Percentiles rank a stretch among this genome's conserved stretches.
phyloP scores from a whole-genome alignment of 2,797 vertebrate species.

The Microctenopoma steveboyesi region DNA sequence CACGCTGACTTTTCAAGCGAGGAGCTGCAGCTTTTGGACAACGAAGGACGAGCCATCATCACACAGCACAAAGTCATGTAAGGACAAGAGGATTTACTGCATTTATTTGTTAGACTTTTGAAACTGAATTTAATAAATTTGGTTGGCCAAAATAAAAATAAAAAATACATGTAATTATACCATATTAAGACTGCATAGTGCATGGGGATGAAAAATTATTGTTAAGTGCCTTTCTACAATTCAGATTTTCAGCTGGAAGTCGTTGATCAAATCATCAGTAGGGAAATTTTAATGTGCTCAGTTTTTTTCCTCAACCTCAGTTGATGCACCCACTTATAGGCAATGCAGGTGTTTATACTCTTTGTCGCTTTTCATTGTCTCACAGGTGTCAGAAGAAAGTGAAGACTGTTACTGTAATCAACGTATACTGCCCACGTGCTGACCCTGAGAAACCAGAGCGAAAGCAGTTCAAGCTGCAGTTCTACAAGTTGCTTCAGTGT shows the following conservation, averaged over 20 bases:
- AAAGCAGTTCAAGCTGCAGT: constrained; percentile 87
- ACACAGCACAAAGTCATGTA: constrained; percentile 88
- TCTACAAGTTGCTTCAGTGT: constrained; percentile 87
- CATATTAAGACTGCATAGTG: too few species aligned
- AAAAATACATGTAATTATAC: too few species aligned
- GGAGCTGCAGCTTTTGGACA: constrained; percentile 88
- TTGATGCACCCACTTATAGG: not conserved
- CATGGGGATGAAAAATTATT: too few species aligned
- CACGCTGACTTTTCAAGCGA: constrained; percentile 82
- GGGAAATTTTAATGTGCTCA: too few species aligned
- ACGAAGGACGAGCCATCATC: constrained; percentile 88
- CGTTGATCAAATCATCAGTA: too few species aligned
- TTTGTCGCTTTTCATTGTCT: not conserved
- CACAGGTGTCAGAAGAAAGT: constrained; percentile 77
- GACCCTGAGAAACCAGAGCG: constrained; percentile 91
- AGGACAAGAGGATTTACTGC: constrained; percentile 28
- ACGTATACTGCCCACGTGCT: constrained; percentile 92
- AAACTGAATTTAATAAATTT: too few species aligned
- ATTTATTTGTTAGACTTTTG: too few species aligned
- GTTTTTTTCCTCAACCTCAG: not conserved
- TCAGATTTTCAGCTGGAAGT: too few species aligned
- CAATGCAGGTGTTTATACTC: not conserved
- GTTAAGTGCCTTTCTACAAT: too few species aligned
- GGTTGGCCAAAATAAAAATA: too few species aligned
- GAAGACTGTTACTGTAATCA: constrained; percentile 85